Evolutionary conservation across 2,113 vertebrate species (phyloP).

Genomic region (Heliornis fulica): DNA sequence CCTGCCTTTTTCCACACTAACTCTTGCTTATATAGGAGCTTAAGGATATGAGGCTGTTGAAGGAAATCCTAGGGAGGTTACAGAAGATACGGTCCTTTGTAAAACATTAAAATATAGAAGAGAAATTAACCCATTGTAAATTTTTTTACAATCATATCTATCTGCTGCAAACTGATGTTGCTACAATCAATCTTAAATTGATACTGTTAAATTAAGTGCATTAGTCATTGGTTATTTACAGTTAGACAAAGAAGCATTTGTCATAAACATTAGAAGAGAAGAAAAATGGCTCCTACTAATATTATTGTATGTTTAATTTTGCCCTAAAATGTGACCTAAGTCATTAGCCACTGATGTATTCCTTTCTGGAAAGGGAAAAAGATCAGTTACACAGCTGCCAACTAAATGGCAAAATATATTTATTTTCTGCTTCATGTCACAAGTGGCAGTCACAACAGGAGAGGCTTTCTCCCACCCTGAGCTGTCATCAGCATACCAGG

Average conservation of each 20-base stretch:
- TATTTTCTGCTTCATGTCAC: background rate
- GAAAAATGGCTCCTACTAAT: background rate
- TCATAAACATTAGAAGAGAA: background rate
- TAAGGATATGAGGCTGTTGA: background rate
- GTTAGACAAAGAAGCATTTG: constrained; percentile 7
- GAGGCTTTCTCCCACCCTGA: background rate
- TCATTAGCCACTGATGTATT: constrained; percentile 40
- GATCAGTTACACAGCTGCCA: constrained; percentile 8
- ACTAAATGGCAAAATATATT: background rate
- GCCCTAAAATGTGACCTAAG: background rate
- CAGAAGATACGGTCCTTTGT: background rate
- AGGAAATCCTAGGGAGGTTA: background rate
- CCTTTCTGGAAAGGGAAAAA: constrained; percentile 51
- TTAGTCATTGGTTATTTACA: constrained; percentile 36
- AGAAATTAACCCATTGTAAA: background rate
- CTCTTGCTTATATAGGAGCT: constrained; percentile 41
- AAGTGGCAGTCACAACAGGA: background rate
- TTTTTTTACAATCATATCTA: background rate
- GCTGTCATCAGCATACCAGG: background rate
- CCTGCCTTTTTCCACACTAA: constrained; percentile 57
- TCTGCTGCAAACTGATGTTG: background rate
- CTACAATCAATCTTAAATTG: constrained; percentile 42
- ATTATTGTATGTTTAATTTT: constrained; percentile 27
- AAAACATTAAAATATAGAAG: background rate
- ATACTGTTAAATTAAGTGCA: background rate